These are phyloP conservation scores for Carettochelys insculpta DNA, from an alignment of 2,113 vertebrate species.

Conservation along the genomic window DNA sequence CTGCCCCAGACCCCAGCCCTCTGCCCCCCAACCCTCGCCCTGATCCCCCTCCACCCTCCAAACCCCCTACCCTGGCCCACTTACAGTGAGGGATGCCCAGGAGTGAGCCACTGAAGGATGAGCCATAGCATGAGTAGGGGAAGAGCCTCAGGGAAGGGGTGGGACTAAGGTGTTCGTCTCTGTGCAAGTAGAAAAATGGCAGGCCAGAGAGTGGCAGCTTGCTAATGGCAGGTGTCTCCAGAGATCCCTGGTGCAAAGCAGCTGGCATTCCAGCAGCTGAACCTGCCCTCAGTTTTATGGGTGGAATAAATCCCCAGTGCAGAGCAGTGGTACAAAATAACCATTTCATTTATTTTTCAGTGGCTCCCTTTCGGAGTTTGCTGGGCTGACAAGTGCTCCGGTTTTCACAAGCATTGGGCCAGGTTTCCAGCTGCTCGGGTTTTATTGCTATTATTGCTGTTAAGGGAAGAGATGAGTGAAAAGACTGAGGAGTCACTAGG, in stretches of 20 bases:
- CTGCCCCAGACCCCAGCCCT: too few relatives aligned
- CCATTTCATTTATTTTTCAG: neutral
- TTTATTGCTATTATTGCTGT: neutral
- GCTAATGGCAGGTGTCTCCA: too few relatives aligned
- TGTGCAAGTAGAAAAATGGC: too few relatives aligned
- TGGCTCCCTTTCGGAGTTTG: neutral
- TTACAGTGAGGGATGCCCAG: too few relatives aligned
- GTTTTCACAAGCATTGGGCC: neutral
- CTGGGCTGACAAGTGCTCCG: neutral
- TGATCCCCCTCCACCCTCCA: too few relatives aligned
- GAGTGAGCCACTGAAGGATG: too few relatives aligned
- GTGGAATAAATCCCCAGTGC: neutral
- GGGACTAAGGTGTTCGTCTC: too few relatives aligned
- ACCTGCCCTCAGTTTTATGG: rapidly evolving
- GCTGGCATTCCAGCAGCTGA: neutral
- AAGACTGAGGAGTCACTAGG: neutral
- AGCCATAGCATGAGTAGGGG: too few relatives aligned
- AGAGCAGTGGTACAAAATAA: neutral
- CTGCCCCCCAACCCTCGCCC: too few relatives aligned
- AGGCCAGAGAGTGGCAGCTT: too few relatives aligned
- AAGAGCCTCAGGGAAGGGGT: too few relatives aligned
- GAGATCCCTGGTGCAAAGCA: rapidly evolving
- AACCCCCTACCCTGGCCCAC: too few relatives aligned
- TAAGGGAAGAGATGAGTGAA: neutral
- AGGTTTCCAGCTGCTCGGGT: neutral